Percentiles rank a stretch among this genome's conserved stretches.
phyloP scores from a whole-genome alignment of 2,888 invertebrate genomes.

The Fragum sueziense region DNA sequence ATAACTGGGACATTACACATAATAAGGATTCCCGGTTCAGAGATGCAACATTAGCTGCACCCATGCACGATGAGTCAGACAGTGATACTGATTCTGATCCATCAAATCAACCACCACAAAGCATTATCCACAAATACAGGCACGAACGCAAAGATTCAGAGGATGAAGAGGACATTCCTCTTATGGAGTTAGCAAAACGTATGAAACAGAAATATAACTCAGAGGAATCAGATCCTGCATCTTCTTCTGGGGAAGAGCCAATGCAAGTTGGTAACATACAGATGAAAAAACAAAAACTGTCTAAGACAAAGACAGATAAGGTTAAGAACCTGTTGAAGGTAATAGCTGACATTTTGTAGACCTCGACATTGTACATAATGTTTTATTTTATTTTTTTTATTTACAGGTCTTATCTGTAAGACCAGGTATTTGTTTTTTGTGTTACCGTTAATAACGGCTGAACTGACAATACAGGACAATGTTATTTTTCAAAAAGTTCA shows the following conservation, averaged over 20 bases:
- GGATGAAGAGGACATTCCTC: constrained; percentile 43
- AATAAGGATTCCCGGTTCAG: background rate
- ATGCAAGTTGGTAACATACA: background rate
- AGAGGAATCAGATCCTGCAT: background rate
- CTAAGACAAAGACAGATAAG: background rate
- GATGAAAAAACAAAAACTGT: background rate
- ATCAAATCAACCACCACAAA: background rate
- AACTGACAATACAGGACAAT: background rate
- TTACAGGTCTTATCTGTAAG: background rate
- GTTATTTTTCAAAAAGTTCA: background rate
- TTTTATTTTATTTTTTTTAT: background rate
- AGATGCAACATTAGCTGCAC: constrained; percentile 11
- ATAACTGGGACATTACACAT: constrained; percentile 24
- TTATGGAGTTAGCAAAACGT: constrained; percentile 31
- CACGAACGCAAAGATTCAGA: constrained; percentile 29
- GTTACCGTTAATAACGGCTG: background rate
- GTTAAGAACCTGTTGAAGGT: background rate
- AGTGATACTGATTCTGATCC: constrained; percentile 16
- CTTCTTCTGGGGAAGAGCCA: background rate
- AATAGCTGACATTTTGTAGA: background rate
- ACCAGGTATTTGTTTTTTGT: background rate
- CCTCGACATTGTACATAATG: background rate
- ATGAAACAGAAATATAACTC: constrained; percentile 1
- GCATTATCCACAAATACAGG: background rate
- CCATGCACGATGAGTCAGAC: constrained; percentile 23